A percentile compares a stretch with the other conserved stretches of the same genome.
These are phyloP conservation scores for Aleiodes leptofemur DNA, from an alignment of 2,888 invertebrate species.

Conservation along the genomic window DNA sequence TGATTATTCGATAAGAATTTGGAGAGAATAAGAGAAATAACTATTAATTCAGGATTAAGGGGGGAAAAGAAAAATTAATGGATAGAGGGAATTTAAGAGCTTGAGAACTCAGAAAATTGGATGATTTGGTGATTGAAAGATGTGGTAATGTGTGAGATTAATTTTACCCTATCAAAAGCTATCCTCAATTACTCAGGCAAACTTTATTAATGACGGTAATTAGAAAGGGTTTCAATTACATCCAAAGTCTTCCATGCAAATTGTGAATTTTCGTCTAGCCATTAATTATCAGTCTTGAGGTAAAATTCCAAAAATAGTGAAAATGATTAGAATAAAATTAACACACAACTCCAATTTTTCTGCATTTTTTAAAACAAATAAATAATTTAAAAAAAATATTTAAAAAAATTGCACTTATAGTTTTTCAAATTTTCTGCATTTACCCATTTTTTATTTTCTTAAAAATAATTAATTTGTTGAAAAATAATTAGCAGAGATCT, in stretches of 20 bases:
- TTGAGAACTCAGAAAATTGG: neutral
- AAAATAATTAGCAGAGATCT: too few species aligned
- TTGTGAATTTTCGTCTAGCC: conserved; percentile 1
- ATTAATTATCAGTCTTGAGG: neutral
- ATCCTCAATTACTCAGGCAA: conserved; percentile 6
- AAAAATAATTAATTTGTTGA: too few species aligned
- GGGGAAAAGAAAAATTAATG: neutral
- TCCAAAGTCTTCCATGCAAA: neutral
- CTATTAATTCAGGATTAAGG: neutral
- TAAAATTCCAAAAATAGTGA: too few species aligned
- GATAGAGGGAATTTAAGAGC: neutral
- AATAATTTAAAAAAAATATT: too few species aligned
- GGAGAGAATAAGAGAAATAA: neutral
- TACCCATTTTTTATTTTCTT: too few species aligned
- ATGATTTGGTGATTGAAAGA: conserved; percentile 1
- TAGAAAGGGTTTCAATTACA: conserved; percentile 15
- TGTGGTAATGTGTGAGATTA: conserved; percentile 4
- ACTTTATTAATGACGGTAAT: conserved; percentile 28
- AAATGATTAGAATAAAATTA: too few species aligned
- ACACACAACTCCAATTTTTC: too few species aligned
- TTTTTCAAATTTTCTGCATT: too few species aligned
- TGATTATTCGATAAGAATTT: neutral
- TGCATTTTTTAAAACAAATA: too few species aligned
- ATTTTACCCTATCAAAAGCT: conserved; percentile 10
- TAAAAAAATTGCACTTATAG: too few species aligned